These are phyloP conservation scores for Etheostoma spectabile DNA, from an alignment of 2,113 vertebrate genomes.

Conservation along the genomic window DNA sequence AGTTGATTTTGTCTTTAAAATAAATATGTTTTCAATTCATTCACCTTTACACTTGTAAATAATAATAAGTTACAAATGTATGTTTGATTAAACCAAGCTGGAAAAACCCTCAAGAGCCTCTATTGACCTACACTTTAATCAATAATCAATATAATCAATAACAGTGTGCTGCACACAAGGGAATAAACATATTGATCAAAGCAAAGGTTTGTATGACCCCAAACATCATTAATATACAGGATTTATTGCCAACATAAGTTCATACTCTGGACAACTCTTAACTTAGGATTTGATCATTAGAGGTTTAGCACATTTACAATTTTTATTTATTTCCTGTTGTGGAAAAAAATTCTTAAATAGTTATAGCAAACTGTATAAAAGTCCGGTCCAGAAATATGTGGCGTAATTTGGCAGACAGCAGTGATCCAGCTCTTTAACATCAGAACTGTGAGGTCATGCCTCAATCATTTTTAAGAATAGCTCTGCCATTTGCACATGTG, in stretches of 20 bases:
- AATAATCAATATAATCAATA: constrained; percentile 24
- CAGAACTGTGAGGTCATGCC: constrained; percentile 35
- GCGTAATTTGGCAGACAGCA: constrained; percentile 1
- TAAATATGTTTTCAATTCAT: not conserved
- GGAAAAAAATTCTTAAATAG: not conserved
- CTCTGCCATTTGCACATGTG: constrained; percentile 42
- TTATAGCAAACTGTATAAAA: not conserved
- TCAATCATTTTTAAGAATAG: constrained; percentile 55
- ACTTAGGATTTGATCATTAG: not conserved
- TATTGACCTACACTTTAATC: constrained; percentile 11
- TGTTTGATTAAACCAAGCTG: not conserved
- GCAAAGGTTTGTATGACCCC: not conserved
- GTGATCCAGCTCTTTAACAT: constrained; percentile 23
- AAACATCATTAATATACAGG: not conserved
- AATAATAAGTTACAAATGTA: not conserved
- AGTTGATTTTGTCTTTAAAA: not conserved
- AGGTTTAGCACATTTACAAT: not conserved
- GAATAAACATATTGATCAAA: constrained; percentile 4
- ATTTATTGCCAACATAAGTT: not conserved
- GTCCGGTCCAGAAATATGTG: not conserved
- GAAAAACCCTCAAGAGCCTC: not conserved
- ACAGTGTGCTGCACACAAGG: not conserved
- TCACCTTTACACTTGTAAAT: not conserved
- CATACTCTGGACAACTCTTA: not conserved
- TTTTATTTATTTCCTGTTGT: not conserved